Evolutionary conservation across 1,140 invertebrate genomes (phyloP).

Genomic region (Penaeus indicus): DNA sequence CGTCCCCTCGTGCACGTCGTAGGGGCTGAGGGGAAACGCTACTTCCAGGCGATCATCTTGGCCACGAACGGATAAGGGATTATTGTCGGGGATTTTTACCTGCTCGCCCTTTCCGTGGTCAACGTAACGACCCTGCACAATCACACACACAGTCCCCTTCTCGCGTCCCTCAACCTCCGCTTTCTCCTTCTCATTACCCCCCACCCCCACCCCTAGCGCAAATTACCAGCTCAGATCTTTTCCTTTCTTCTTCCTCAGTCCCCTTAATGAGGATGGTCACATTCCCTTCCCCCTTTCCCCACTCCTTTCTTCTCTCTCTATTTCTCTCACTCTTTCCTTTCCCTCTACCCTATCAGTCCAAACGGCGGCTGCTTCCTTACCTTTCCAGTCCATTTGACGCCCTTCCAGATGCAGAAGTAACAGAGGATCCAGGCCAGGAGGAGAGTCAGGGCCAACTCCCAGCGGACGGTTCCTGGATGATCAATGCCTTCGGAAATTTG

Average conservation of each 20-base stretch:
- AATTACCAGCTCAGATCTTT: conserved; percentile 5
- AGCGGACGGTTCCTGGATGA: conserved; percentile 82
- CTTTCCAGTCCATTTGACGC: conserved; percentile 75
- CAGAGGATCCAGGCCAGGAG: conserved; percentile 90
- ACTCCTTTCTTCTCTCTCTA: conserved; percentile 7
- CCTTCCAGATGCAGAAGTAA: conserved; percentile 95
- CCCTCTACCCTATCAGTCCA: no score
- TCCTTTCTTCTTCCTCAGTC: neutral
- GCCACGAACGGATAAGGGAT: no score
- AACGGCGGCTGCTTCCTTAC: conserved; percentile 24
- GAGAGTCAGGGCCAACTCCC: conserved; percentile 89
- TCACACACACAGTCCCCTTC: no score
- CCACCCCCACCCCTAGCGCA: no score
- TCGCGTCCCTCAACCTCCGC: neutral
- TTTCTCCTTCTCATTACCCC: neutral
- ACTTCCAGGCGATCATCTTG: no score
- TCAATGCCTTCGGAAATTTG: conserved; percentile 87
- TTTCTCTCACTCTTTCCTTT: neutral
- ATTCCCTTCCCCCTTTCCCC: neutral
- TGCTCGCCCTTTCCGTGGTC: no score
- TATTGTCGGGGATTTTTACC: no score
- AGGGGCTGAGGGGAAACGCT: no score
- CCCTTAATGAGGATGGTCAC: neutral
- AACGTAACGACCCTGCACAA: no score
- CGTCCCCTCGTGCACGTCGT: no score